These are phyloP conservation scores for Triops cancriformis DNA, from an alignment of 1,140 invertebrate genomes.

Conservation along the genomic window DNA sequence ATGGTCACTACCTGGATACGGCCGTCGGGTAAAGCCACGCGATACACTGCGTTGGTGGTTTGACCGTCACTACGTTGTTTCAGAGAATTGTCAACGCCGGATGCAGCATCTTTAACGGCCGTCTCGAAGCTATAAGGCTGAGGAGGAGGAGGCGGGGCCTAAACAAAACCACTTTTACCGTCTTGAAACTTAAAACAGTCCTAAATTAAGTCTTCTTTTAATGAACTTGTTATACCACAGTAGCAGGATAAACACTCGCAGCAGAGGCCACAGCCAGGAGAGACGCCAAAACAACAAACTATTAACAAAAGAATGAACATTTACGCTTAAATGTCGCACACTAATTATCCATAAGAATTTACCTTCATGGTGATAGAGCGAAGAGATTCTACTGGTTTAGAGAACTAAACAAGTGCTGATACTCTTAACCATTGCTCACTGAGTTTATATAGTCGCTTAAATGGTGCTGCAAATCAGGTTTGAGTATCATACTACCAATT, in stretches of 20 bases:
- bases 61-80: neutral
- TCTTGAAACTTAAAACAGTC: too few relatives aligned
- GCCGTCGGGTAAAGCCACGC: conserved; percentile 14
- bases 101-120: neutral
- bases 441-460: neutral
- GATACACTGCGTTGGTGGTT: neutral
- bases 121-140: neutral
- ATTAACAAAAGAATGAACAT: neutral
- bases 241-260: neutral
- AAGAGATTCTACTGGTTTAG: neutral
- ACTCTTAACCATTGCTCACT: neutral
- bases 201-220: too few relatives aligned
- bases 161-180: too few relatives aligned
- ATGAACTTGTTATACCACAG: neutral
- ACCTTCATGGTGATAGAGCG: neutral
- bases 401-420: neutral
- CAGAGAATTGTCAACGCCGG: neutral
- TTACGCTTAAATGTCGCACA: too few relatives aligned
- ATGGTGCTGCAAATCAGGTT: neutral
- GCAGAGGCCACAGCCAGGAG: neutral
- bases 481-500: neutral
- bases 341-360: neutral
- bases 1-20: conserved; percentile 2
- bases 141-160: neutral
- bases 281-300: neutral